phyloP scores from a whole-genome alignment of 2,888 invertebrate genomes.

The Eristalis tenax region DNA sequence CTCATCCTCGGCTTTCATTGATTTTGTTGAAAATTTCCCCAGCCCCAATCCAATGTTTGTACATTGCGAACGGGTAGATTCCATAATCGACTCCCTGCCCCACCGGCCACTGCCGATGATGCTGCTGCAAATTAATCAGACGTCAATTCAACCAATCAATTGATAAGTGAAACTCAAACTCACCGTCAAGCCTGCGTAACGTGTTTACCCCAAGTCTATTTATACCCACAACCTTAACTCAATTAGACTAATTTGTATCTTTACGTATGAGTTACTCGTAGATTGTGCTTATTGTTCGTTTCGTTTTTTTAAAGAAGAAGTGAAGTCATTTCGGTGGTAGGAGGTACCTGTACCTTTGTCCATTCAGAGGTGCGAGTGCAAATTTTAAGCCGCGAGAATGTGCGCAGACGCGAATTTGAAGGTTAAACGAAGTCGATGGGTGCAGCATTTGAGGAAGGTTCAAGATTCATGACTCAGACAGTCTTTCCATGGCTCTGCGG shows the following conservation, averaged over 20 bases:
- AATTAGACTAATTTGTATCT: constrained; percentile 16
- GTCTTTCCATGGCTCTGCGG: too few species aligned
- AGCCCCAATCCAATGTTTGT: too few species aligned
- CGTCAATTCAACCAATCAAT: constrained; percentile 1
- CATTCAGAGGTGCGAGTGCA: too few species aligned
- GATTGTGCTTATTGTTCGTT: constrained; percentile 10
- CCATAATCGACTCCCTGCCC: background rate
- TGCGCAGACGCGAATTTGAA: too few species aligned
- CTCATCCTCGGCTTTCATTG: too few species aligned
- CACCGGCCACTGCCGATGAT: background rate
- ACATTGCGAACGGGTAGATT: background rate
- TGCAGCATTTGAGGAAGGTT: too few species aligned
- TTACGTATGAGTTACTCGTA: background rate
- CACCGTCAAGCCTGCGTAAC: background rate
- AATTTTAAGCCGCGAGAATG: too few species aligned
- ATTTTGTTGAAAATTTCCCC: too few species aligned
- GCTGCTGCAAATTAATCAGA: background rate
- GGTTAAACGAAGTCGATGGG: too few species aligned
- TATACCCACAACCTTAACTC: constrained; percentile 4
- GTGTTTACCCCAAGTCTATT: constrained; percentile 3
- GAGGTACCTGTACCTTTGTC: too few species aligned
- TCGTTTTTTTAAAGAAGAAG: background rate
- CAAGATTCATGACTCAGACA: too few species aligned
- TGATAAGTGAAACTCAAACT: background rate
- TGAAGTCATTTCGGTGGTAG: background rate